Conservation (phyloP, 2,113 vertebrate genomes). For the Podilymbus podiceps region DNA sequence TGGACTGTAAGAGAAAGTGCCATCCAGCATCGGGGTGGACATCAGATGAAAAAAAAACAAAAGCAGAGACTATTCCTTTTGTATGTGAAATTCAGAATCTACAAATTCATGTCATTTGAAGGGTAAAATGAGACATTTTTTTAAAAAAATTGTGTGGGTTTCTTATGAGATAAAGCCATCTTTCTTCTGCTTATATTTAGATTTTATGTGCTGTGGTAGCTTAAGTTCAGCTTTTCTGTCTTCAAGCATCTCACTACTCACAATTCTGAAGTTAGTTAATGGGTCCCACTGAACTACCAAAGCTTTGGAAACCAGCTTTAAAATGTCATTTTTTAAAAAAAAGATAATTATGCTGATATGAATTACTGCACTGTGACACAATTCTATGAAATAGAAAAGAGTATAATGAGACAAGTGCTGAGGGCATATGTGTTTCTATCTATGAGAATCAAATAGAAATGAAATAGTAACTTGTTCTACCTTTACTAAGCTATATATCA, state of each 20-base stretch:
- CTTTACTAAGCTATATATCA: neutral
- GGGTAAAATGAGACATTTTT: neutral
- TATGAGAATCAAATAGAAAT: neutral
- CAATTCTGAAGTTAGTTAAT: neutral
- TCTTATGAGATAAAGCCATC: neutral
- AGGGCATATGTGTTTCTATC: neutral
- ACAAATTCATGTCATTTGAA: neutral
- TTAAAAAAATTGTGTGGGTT: neutral
- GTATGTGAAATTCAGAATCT: neutral
- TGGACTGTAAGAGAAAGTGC: neutral
- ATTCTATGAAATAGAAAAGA: neutral
- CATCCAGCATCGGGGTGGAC: neutral
- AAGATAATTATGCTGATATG: neutral
- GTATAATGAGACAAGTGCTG: neutral
- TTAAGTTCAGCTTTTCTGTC: neutral
- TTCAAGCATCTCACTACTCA: neutral
- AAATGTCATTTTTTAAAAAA: neutral
- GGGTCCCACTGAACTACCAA: neutral
- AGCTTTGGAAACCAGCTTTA: neutral
- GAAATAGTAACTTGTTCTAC: neutral
- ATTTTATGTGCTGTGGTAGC: neutral
- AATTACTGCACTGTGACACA: neutral
- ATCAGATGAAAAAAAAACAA: neutral
- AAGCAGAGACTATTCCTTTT: neutral
- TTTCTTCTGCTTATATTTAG: neutral